A percentile compares a stretch with the other conserved stretches of the same genome.
These are phyloP conservation scores for Monarcha castaneiventris DNA, from an alignment of 2,113 vertebrate genomes.

Conservation along the genomic window DNA sequence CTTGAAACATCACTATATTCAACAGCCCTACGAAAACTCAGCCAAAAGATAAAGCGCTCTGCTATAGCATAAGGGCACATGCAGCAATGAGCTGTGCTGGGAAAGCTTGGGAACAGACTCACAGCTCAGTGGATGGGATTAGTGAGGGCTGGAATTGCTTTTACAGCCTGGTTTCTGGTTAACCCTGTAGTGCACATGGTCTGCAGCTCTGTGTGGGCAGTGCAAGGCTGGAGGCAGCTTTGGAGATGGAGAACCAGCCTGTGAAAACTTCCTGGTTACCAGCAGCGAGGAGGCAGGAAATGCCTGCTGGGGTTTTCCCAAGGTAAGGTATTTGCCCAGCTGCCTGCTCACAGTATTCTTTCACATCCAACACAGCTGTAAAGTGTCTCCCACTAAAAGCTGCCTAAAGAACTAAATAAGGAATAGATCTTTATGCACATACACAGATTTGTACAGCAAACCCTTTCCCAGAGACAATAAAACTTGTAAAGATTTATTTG, in stretches of 20 bases:
- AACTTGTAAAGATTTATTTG: neutral
- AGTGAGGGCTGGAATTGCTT: constrained; percentile 21
- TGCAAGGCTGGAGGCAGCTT: neutral
- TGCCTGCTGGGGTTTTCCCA: neutral
- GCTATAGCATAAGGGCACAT: neutral
- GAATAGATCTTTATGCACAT: neutral
- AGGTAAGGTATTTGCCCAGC: neutral
- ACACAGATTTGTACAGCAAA: neutral
- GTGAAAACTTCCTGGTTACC: neutral
- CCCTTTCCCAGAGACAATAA: neutral
- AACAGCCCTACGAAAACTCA: neutral
- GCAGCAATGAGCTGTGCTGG: neutral
- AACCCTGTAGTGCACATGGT: neutral
- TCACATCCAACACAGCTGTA: neutral
- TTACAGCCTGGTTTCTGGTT: neutral
- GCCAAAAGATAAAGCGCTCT: neutral
- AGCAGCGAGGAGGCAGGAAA: neutral
- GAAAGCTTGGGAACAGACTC: neutral
- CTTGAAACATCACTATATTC: neutral
- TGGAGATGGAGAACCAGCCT: neutral
- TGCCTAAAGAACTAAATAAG: neutral
- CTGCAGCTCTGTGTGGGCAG: neutral
- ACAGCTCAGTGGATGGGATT: constrained; percentile 2
- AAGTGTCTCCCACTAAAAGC: neutral
- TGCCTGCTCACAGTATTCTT: neutral